Evolutionary conservation across 2,888 invertebrate species (phyloP).

Genomic region (Eilema griseolum): DNA sequence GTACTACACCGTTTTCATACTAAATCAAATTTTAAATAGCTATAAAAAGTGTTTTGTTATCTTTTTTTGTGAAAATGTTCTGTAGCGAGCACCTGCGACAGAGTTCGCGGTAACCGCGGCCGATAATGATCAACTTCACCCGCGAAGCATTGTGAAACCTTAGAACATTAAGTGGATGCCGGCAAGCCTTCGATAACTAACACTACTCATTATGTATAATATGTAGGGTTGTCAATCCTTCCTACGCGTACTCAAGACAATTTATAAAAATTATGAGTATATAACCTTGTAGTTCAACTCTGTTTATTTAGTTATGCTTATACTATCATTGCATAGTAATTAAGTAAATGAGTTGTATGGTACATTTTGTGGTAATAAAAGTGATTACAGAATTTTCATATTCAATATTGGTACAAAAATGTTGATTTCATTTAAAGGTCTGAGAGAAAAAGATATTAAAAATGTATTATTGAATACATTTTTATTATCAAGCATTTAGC

Average conservation of each 20-base stretch:
- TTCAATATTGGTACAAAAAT: too few relatives aligned
- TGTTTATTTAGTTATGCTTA: too few relatives aligned
- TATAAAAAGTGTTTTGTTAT: not conserved
- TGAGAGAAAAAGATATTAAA: too few relatives aligned
- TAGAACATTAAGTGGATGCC: conserved; percentile 26
- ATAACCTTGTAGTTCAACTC: too few relatives aligned
- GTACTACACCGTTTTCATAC: too few relatives aligned
- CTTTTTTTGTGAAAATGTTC: conserved; percentile 16
- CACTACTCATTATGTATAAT: conserved; percentile 10
- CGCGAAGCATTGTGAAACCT: conserved; percentile 32
- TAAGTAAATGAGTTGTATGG: too few relatives aligned
- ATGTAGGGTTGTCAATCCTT: not conserved
- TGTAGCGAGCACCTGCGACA: conserved; percentile 26
- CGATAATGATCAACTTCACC: conserved; percentile 41
- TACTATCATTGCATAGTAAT: too few relatives aligned
- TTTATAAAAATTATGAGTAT: too few relatives aligned
- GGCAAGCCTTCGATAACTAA: conserved; percentile 16
- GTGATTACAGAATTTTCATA: too few relatives aligned
- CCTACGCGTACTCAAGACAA: not conserved
- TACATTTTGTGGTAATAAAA: too few relatives aligned
- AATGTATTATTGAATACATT: too few relatives aligned
- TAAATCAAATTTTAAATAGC: not conserved
- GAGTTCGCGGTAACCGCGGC: conserved; percentile 18
- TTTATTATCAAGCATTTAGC: too few relatives aligned
- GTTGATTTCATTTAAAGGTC: not conserved